Conservation (phyloP, 2,113 vertebrate genomes). For the Plestiodon gilberti region DNA sequence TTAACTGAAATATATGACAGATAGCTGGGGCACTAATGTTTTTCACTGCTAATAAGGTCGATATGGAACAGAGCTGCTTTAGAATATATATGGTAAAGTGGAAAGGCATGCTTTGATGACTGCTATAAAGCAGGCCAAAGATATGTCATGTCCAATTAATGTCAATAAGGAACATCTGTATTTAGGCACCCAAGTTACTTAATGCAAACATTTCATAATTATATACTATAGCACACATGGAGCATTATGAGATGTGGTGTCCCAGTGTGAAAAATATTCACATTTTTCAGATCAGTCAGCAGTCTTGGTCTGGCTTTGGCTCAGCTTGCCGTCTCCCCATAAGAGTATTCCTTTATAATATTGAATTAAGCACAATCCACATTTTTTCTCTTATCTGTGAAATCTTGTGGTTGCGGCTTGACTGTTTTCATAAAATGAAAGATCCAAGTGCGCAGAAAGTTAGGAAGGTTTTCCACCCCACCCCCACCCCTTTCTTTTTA, state of each 20-base stretch:
- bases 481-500: constrained; percentile 40
- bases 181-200: constrained; percentile 81
- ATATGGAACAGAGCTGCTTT: constrained; percentile 79
- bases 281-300: constrained; percentile 84
- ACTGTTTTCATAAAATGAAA: constrained; percentile 83
- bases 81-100: constrained; percentile 70
- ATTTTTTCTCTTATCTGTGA: constrained; percentile 83
- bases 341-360: constrained; percentile 81
- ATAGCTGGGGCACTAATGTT: constrained; percentile 64
- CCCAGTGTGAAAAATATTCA: constrained; percentile 82
- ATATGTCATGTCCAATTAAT: constrained; percentile 84
- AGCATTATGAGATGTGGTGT: constrained; percentile 80
- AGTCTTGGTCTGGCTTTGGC: constrained; percentile 78
- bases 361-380: constrained; percentile 81
- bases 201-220: constrained; percentile 85
- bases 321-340: constrained; percentile 72
- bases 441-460: constrained; percentile 81
- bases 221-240: constrained; percentile 76
- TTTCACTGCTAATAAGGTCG: constrained; percentile 66
- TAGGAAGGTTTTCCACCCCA: constrained; percentile 38
- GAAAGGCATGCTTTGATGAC: constrained; percentile 73
- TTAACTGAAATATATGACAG: constrained; percentile 71
- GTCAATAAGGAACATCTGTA: constrained; percentile 86
- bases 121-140: constrained; percentile 81
- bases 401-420: constrained; percentile 81